Conservation (phyloP, 2,888 invertebrate genomes). For the Zootermopsis nevadensis region DNA sequence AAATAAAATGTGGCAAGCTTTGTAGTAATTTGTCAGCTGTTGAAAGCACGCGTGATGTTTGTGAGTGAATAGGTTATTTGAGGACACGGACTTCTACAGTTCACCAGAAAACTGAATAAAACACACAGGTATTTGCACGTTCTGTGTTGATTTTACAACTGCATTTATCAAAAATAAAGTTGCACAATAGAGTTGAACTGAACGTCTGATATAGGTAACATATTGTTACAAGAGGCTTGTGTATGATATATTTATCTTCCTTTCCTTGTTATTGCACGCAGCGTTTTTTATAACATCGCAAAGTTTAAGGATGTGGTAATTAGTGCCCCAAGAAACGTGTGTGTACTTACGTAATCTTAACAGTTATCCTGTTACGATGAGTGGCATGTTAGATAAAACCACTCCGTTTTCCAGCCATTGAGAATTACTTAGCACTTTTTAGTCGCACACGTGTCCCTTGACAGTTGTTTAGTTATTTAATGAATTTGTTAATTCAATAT, state of each 20-base stretch:
- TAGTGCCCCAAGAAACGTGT: too few species aligned
- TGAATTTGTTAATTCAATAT: too few species aligned
- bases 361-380: too few species aligned
- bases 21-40: constrained; percentile 16
- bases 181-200: neutral
- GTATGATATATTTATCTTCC: neutral
- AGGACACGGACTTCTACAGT: neutral
- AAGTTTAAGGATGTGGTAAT: too few species aligned
- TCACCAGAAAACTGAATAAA: neutral
- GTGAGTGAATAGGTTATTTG: constrained; percentile 3
- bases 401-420: neutral
- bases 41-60: neutral
- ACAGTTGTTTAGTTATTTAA: too few species aligned
- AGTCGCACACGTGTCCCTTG: neutral
- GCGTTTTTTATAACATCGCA: neutral
- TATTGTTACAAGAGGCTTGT: neutral
- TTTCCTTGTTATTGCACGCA: neutral
- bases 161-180: neutral
- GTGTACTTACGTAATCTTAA: too few species aligned
- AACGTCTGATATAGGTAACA: neutral
- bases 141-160: neutral
- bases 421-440: neutral
- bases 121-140: neutral
- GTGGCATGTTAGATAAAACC: neutral
- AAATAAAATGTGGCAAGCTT: neutral